Evolutionary conservation across 2,888 invertebrate genomes (phyloP).

Genomic region (Lasiommata megera): DNA sequence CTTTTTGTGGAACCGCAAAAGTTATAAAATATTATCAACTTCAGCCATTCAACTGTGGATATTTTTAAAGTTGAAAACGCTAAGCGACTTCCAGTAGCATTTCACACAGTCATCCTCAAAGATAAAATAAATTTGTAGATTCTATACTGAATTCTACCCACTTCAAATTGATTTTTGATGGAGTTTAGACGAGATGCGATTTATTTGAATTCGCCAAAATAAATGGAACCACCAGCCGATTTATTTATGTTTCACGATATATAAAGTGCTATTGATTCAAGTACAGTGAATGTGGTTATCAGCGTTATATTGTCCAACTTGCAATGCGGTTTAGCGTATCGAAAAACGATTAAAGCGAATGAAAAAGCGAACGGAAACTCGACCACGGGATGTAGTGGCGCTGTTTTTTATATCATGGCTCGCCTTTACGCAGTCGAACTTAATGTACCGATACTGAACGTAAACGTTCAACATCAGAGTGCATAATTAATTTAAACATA

Average conservation of each 20-base stretch:
- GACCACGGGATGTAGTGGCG: neutral
- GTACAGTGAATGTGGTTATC: neutral
- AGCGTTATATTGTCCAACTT: neutral
- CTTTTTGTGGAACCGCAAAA: neutral
- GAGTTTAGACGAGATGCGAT: slow-evolving; percentile 10
- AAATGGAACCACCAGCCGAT: neutral
- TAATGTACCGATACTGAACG: no score
- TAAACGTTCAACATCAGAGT: no score
- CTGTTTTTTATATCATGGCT: neutral
- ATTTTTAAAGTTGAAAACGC: slow-evolving; percentile 4
- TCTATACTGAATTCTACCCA: neutral
- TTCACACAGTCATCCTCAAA: slow-evolving; percentile 1
- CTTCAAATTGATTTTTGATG: slow-evolving; percentile 24
- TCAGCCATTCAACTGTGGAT: neutral
- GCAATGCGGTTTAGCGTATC: slow-evolving; percentile 2
- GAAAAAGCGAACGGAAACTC: neutral
- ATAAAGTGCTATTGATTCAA: neutral
- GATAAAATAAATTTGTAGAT: slow-evolving; percentile 11
- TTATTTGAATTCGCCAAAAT: slow-evolving; percentile 6
- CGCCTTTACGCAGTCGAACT: neutral
- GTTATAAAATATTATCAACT: neutral
- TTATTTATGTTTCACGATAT: neutral
- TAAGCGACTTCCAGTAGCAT: slow-evolving; percentile 3
- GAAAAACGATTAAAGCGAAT: slow-evolving; percentile 7
- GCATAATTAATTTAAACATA: neutral